A percentile compares a stretch with the other conserved stretches of the same genome.
Conservation (phyloP, 2,888 invertebrate species). For the Epinotia nisella region DNA sequence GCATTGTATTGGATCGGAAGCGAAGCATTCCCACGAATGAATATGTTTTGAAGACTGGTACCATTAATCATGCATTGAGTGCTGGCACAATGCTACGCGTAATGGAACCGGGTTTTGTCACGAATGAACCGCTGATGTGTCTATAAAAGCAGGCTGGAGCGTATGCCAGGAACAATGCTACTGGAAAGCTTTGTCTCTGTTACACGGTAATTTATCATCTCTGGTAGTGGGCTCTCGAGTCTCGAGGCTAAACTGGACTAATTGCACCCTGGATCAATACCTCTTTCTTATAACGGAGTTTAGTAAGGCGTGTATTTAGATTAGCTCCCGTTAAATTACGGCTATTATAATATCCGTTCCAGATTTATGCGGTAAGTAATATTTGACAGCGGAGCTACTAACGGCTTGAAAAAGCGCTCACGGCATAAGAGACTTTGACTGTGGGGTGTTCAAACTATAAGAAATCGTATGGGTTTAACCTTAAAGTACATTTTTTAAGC, state of each 20-base stretch:
- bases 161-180: conserved; percentile 58
- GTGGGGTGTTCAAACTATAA: not conserved
- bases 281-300: not conserved
- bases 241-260: conserved; percentile 39
- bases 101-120: conserved; percentile 75
- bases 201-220: conserved; percentile 63
- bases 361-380: conserved; percentile 56
- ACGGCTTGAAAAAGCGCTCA: conserved; percentile 49
- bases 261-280: conserved; percentile 36
- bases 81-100: conserved; percentile 67
- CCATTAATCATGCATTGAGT: conserved; percentile 82
- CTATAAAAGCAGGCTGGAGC: conserved; percentile 59
- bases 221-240: conserved; percentile 47
- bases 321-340: conserved; percentile 35
- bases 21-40: conserved; percentile 69
- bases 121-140: conserved; percentile 61
- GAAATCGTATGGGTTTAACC: not conserved
- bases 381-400: conserved; percentile 63
- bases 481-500: conserved; percentile 1
- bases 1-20: conserved; percentile 67
- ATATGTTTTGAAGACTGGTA: conserved; percentile 74
- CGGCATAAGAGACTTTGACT: conserved; percentile 14
- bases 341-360: conserved; percentile 47
- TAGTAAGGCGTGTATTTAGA: conserved; percentile 11
- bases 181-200: conserved; percentile 64